Conservation (phyloP, 2,888 invertebrate species). For the Gisinianus flammeolus region DNA sequence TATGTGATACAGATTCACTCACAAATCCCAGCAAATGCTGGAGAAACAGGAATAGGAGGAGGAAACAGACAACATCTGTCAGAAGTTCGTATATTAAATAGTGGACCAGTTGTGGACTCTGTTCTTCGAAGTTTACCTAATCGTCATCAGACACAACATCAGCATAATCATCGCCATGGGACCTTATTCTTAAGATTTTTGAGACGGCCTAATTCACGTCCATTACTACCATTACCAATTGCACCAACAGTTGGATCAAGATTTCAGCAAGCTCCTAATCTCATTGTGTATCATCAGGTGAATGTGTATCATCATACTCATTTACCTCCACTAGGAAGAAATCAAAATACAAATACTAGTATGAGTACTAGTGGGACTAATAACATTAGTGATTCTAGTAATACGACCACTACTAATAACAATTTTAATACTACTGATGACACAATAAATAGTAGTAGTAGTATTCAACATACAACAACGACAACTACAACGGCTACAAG, state of each 20-base stretch:
- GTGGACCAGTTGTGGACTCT: constrained; percentile 45
- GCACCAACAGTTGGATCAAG: constrained; percentile 36
- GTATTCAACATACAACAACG: not conserved
- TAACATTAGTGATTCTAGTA: not conserved
- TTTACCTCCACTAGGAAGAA: not conserved
- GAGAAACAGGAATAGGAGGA: constrained; percentile 16
- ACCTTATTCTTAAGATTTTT: constrained; percentile 45
- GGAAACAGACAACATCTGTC: constrained; percentile 45
- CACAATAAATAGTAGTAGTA: not conserved
- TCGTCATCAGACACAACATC: constrained; percentile 25
- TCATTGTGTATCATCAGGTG: constrained; percentile 55
- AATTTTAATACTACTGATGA: not conserved
- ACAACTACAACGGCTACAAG: not conserved
- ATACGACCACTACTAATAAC: not conserved
- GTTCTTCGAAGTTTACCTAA: constrained; percentile 27
- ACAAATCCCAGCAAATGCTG: constrained; percentile 24
- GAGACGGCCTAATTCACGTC: constrained; percentile 37
- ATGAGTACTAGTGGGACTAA: not conserved
- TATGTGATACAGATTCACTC: constrained; percentile 54
- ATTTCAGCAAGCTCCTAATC: constrained; percentile 42
- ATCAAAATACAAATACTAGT: not conserved
- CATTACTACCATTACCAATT: constrained; percentile 33
- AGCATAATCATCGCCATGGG: constrained; percentile 27
- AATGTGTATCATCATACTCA: constrained; percentile 41
- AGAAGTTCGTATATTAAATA: constrained; percentile 52